Evolutionary conservation across 2,797 vertebrate genomes (phyloP).

Genomic region (Phalanger gymnotis): DNA sequence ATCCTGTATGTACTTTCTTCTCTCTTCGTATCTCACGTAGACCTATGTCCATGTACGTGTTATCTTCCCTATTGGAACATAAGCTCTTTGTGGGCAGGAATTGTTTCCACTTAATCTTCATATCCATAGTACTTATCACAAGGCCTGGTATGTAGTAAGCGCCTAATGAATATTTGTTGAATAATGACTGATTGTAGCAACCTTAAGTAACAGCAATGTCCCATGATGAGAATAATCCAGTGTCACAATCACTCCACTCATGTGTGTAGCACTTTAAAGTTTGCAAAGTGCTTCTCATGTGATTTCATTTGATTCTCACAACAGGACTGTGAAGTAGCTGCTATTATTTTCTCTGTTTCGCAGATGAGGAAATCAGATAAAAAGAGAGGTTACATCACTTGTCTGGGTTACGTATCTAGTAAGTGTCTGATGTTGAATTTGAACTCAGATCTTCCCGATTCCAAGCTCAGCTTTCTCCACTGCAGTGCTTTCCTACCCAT

Average conservation of each 20-base stretch:
- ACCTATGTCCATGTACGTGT: not conserved
- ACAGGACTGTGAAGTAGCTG: not conserved
- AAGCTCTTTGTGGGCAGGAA: not conserved
- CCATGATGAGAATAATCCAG: not conserved
- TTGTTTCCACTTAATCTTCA: not conserved
- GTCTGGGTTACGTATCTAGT: not conserved
- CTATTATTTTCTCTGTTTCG: not conserved
- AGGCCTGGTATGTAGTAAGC: not conserved
- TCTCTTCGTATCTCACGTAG: not conserved
- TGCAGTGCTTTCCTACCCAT: not conserved
- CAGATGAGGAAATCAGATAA: not conserved
- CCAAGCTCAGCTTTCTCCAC: not conserved
- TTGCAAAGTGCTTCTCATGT: not conserved
- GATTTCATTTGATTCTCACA: not conserved
- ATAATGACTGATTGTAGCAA: not conserved
- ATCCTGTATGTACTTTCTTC: not conserved
- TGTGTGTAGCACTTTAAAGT: not conserved
- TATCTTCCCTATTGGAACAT: not conserved
- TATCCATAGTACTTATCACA: not conserved
- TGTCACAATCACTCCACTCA: not conserved
- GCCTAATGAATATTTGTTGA: not conserved
- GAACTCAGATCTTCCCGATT: not conserved
- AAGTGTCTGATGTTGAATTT: not conserved
- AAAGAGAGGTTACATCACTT: not conserved
- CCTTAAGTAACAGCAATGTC: not conserved